Evolutionary conservation across 2,888 invertebrate genomes (phyloP).

Genomic region (Pelosia muscerda): DNA sequence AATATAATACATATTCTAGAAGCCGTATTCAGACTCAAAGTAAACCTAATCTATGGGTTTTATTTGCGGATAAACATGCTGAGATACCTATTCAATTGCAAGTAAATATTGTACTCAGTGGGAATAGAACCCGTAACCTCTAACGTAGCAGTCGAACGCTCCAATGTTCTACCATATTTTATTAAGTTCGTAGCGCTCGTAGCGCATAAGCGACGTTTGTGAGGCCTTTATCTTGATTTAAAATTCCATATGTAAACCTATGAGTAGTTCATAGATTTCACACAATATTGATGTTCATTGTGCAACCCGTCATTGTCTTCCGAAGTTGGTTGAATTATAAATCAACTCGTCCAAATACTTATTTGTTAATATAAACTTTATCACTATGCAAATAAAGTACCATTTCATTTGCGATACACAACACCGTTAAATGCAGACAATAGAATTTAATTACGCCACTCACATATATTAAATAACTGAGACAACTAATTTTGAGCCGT

Average conservation of each 20-base stretch:
- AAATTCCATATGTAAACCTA: not conserved
- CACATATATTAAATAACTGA: conserved; percentile 52
- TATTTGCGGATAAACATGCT: too few relatives aligned
- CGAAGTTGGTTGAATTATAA: conserved; percentile 51
- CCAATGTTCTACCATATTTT: too few relatives aligned
- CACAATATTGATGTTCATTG: conserved; percentile 67
- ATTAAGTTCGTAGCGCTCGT: too few relatives aligned
- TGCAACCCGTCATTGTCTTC: conserved; percentile 66
- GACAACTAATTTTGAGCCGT: conserved; percentile 59
- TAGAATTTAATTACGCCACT: conserved; percentile 55
- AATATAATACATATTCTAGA: too few relatives aligned
- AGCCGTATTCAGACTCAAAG: too few relatives aligned
- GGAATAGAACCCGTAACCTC: too few relatives aligned
- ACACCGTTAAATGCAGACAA: conserved; percentile 67
- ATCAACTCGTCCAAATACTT: conserved; percentile 39
- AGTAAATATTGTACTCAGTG: too few relatives aligned
- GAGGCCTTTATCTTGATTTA: not conserved
- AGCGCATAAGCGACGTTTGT: too few relatives aligned
- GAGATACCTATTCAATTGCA: too few relatives aligned
- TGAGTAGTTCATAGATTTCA: conserved; percentile 20
- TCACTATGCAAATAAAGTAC: not conserved
- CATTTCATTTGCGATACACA: conserved; percentile 24
- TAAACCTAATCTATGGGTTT: too few relatives aligned
- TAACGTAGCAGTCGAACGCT: too few relatives aligned
- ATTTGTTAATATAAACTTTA: conserved; percentile 26